Evolutionary conservation across 92 coral and sea anemone species (phyloP), one percentile per base, ranked within the genome.

Genomic region (Epizoanthus fatuus): DNA sequence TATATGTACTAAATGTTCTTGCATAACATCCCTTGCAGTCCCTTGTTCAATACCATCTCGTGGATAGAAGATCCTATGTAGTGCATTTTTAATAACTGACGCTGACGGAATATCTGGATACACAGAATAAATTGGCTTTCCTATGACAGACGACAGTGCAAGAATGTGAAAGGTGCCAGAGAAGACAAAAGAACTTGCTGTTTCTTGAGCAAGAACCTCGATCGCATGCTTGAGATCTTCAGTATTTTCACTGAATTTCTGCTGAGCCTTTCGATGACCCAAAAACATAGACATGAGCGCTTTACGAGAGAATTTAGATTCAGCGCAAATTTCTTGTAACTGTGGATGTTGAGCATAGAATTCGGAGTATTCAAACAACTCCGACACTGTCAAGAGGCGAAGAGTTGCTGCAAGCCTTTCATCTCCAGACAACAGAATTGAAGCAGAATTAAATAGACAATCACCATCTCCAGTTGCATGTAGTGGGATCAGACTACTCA

Each of bases 131-230:
- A 88, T 74, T n/a, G 92, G 92, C 35, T 69, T 54, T 49, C 39
- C 51, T n/a, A 81, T 82, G 44, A 88, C 92, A 3, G 88, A 82
- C 19, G 92, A 73, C 15, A 88, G 84, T 9, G 88, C 92, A 2
- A 88, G 80, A 6, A 88, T 44, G 29, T 57, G 58, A 47, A 88
- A 88, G 16, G 72, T 67, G 29, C 71, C 29, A 13, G 87, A 17
- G 60, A 7, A 88, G 14, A 88, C 87, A 81, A 0, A 38, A 3
- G 84, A 73, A 20, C 51, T 72, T 12, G 84, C 76, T 12, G 63
- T 82, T 22, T 71, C 22, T 16, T 72, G 38, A 25, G 83, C 91
- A 51, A 87, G 69, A 25, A 19, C 15, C 47, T 69, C 53, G 10
- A 87, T 64, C 3, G 91, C 91, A 13, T 37, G 55, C 42, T 42